These are phyloP conservation scores for Sarcophaga variegata DNA, from an alignment of 2,888 invertebrate genomes.

Conservation along the genomic window DNA sequence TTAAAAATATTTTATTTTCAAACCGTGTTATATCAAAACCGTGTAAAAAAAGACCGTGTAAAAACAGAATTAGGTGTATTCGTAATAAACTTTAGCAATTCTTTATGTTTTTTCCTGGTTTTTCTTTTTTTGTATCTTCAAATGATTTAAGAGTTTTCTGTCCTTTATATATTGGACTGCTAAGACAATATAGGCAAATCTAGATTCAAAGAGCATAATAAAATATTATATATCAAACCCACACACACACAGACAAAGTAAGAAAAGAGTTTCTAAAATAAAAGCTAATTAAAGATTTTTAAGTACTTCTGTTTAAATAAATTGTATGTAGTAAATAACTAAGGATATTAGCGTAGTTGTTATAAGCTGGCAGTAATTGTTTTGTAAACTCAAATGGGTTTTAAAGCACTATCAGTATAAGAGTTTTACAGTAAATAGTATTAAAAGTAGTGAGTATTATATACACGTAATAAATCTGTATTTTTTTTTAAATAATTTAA, in stretches of 20 bases:
- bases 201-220: not conserved
- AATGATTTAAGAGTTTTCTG: not conserved
- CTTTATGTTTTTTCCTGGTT: too few relatives aligned
- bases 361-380: not conserved
- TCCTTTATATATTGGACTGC: not conserved
- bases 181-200: not conserved
- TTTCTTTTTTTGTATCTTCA: too few relatives aligned
- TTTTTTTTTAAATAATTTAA: constrained; percentile 31
- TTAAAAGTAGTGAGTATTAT: constrained; percentile 30
- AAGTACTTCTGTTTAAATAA: not conserved
- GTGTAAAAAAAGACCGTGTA: too few relatives aligned
- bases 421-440: not conserved
- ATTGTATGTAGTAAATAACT: not conserved
- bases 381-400: not conserved
- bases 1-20: too few relatives aligned
- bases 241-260: not conserved
- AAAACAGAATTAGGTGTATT: too few relatives aligned
- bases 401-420: not conserved
- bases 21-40: too few relatives aligned
- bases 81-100: too few relatives aligned
- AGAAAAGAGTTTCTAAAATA: not conserved
- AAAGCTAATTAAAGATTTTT: not conserved
- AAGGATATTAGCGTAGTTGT: not conserved
- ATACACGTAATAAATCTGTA: constrained; percentile 1
- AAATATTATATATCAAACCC: not conserved